phyloP scores from a whole-genome alignment of 2,797 vertebrate genomes.

The Pogonophryne albipinna region DNA sequence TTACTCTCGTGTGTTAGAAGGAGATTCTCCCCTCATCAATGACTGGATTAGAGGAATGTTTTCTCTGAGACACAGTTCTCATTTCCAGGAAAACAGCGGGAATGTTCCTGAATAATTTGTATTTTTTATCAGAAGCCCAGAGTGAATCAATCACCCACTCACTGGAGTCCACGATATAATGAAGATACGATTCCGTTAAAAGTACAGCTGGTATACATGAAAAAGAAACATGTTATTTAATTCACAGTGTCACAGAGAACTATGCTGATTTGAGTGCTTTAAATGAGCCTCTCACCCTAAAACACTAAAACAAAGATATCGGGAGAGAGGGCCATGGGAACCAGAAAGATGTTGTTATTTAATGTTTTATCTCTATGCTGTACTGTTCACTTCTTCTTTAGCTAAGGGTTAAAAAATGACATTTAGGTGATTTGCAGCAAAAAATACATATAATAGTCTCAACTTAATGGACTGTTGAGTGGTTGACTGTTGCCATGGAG shows the following conservation, averaged over 20 bases:
- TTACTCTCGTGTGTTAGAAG: too few relatives aligned
- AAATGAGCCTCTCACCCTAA: background rate
- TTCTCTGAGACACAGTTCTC: background rate
- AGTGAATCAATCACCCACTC: background rate
- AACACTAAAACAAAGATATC: too few relatives aligned
- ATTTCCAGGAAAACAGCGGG: background rate
- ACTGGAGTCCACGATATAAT: background rate
- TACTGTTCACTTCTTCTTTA: background rate
- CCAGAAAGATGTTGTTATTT: background rate
- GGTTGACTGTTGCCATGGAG: constrained; percentile 47
- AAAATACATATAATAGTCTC: background rate
- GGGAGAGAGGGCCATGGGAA: too few relatives aligned
- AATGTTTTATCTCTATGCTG: background rate
- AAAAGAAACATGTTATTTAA: constrained; percentile 1
- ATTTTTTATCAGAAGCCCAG: background rate
- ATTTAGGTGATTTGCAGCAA: background rate
- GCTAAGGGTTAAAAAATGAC: background rate
- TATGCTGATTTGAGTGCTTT: background rate
- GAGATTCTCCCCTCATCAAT: too few relatives aligned
- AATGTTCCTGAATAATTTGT: background rate
- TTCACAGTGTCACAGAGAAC: background rate
- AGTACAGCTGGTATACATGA: background rate
- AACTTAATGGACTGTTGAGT: background rate
- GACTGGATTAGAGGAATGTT: background rate
- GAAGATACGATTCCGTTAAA: background rate